Evolutionary conservation across 2,888 invertebrate genomes (phyloP).

Genomic region (Ypsolopha sequella): DNA sequence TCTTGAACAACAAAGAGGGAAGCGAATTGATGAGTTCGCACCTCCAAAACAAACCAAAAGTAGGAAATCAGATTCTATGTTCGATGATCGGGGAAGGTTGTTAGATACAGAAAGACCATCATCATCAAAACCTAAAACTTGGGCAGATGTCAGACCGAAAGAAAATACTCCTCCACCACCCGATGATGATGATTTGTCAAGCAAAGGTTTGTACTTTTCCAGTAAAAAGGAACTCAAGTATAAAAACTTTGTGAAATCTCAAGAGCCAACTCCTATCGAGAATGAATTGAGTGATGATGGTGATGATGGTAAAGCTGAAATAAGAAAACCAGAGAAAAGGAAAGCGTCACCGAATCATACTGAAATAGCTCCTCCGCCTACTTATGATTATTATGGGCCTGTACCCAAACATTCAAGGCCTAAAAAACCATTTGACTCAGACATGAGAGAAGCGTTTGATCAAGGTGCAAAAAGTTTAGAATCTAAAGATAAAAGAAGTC

Average conservation of each 20-base stretch:
- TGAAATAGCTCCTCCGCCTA: slow-evolving; percentile 76
- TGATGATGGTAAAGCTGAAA: slow-evolving; percentile 8
- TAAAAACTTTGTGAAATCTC: slow-evolving; percentile 44
- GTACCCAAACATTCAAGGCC: slow-evolving; percentile 33
- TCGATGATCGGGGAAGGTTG: slow-evolving; percentile 40
- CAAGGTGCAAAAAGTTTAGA: slow-evolving; percentile 57
- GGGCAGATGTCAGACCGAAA: slow-evolving; percentile 48
- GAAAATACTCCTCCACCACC: slow-evolving; percentile 32
- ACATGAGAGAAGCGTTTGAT: slow-evolving; percentile 51
- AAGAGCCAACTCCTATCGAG: slow-evolving; percentile 34
- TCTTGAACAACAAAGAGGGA: slow-evolving; percentile 79
- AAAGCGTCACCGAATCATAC: slow-evolving; percentile 18
- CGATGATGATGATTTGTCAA: slow-evolving; percentile 21
- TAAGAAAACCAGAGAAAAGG: slow-evolving; percentile 19
- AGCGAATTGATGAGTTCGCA: slow-evolving; percentile 83
- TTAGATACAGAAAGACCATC: slow-evolving; percentile 11
- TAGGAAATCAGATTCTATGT: slow-evolving; percentile 24
- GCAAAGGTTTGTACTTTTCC: slow-evolving; percentile 53
- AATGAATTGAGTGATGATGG: slow-evolving; percentile 42
- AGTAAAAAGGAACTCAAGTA: slow-evolving; percentile 28
- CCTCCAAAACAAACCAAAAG: slow-evolving; percentile 61
- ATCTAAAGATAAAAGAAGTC: slow-evolving; percentile 34
- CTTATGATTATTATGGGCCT: slow-evolving; percentile 74
- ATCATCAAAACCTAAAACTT: slow-evolving; percentile 24
- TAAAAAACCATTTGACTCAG: slow-evolving; percentile 47